Evolutionary conservation across 2,113 vertebrate species (phyloP).

Genomic region (Salminus brasiliensis): DNA sequence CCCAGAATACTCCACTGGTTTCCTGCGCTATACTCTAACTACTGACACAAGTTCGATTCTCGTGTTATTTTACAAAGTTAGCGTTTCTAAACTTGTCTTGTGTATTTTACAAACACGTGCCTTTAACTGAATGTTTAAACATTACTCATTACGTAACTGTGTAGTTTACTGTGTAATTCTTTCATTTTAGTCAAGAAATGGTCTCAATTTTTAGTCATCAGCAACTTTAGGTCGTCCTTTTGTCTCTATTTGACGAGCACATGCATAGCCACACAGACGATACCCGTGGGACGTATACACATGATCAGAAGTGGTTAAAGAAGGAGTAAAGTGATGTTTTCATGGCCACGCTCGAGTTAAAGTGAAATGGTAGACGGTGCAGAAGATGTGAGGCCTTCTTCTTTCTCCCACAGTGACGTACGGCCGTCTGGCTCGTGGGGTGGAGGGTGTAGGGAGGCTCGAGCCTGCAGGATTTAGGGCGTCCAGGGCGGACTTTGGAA

Average conservation of each 20-base stretch:
- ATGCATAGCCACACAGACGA: neutral
- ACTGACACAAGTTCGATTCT: too few species aligned
- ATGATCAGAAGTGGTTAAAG: neutral
- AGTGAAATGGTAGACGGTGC: neutral
- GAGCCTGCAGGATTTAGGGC: conserved; percentile 50
- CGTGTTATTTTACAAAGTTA: too few species aligned
- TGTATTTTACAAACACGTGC: too few species aligned
- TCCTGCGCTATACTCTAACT: too few species aligned
- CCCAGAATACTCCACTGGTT: too few species aligned
- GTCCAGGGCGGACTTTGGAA: conserved; percentile 47
- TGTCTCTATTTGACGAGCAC: neutral
- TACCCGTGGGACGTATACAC: neutral
- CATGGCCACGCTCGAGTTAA: neutral
- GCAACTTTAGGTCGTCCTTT: neutral
- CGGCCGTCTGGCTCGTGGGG: conserved; percentile 24
- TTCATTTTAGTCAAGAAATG: too few species aligned
- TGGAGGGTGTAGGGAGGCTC: conserved; percentile 27
- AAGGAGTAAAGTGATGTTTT: neutral
- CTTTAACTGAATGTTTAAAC: too few species aligned
- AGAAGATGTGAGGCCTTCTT: conserved; percentile 2
- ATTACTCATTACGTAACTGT: too few species aligned
- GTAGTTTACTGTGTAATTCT: too few species aligned
- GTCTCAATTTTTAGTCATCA: neutral
- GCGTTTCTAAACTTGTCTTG: too few species aligned
- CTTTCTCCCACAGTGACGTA: conserved; percentile 1